Evolutionary conservation across 2,113 vertebrate species (phyloP).

Genomic region (Ranitomeya imitator): DNA sequence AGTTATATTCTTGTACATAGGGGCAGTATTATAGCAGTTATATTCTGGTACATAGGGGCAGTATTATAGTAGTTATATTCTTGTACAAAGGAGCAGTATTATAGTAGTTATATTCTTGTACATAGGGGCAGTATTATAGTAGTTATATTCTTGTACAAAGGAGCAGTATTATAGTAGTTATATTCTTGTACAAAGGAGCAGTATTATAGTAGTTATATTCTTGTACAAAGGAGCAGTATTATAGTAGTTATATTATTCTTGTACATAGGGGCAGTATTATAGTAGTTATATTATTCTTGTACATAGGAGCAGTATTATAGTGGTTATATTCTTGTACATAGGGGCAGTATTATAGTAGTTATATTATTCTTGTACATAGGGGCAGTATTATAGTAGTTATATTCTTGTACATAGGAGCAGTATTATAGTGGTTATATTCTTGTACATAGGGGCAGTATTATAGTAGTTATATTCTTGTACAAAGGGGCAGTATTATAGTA

Average conservation of each 20-base stretch:
- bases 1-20: background rate
- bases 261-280: background rate
- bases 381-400: too few relatives aligned
- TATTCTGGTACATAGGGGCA: background rate
- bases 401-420: too few relatives aligned
- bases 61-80: background rate
- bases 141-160: background rate
- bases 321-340: too few relatives aligned
- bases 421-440: too few relatives aligned
- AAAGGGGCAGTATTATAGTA: too few relatives aligned
- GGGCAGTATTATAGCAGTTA: background rate
- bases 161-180: background rate
- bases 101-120: slow-evolving; percentile 4
- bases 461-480: too few relatives aligned
- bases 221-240: background rate
- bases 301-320: too few relatives aligned
- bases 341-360: too few relatives aligned
- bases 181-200: background rate
- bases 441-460: too few relatives aligned
- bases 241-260: background rate
- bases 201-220: slow-evolving; percentile 5
- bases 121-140: background rate
- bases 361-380: too few relatives aligned
- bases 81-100: background rate
- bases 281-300: too few relatives aligned